Evolutionary conservation across 1,140 invertebrate genomes (phyloP).

Genomic region (Megalonaias nervosa): DNA sequence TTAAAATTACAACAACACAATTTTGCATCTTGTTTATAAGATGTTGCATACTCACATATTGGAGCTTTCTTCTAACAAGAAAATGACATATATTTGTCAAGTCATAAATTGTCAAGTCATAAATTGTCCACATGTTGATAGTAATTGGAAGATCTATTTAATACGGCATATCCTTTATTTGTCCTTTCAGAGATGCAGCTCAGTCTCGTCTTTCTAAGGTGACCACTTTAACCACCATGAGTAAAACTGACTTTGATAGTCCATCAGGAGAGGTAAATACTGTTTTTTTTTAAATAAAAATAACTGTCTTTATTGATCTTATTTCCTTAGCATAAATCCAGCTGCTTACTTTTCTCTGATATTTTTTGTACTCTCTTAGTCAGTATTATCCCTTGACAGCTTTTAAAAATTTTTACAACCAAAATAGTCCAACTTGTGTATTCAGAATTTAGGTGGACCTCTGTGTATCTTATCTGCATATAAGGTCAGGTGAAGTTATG

Average conservation of each 20-base stretch:
- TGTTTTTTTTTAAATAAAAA: background rate
- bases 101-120: too few species aligned
- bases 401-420: too few species aligned
- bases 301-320: background rate
- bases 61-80: too few species aligned
- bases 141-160: too few species aligned
- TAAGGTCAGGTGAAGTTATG: background rate
- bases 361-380: background rate
- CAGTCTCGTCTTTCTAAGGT: conserved; percentile 48
- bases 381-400: background rate
- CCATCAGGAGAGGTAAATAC: conserved; percentile 38
- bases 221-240: conserved; percentile 39
- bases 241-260: conserved; percentile 48
- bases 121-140: too few species aligned
- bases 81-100: too few species aligned
- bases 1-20: too few species aligned
- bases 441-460: background rate
- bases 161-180: too few species aligned
- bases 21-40: too few species aligned
- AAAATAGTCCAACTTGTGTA: too few species aligned
- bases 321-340: background rate
- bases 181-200: conserved; percentile 18
- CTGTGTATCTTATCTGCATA: background rate
- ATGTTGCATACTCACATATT: too few species aligned
- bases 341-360: background rate